phyloP scores from a whole-genome alignment of 2,797 vertebrate species.

The Aldrovandia affinis region DNA sequence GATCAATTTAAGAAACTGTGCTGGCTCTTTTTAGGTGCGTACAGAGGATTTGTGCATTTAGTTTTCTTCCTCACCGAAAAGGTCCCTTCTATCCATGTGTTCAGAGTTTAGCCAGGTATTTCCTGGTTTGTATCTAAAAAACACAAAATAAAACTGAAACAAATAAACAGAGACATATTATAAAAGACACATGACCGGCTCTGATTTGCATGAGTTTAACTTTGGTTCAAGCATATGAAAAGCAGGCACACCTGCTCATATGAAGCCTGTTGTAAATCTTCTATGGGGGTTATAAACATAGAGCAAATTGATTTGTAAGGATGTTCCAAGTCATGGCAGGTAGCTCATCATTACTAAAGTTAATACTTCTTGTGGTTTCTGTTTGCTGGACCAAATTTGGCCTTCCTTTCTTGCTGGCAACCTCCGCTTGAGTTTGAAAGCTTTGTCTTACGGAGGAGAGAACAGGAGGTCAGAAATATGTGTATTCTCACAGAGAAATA shows the following conservation, averaged over 20 bases:
- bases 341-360: constrained; percentile 9
- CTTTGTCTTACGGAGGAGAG: constrained; percentile 23
- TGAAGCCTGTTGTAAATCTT: constrained; percentile 1
- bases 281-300: neutral
- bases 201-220: neutral
- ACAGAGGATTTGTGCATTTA: neutral
- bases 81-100: neutral
- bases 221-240: neutral
- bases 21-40: neutral
- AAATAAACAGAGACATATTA: neutral
- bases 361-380: neutral
- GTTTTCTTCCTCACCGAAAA: neutral
- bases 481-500: constrained; percentile 38
- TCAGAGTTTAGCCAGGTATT: neutral
- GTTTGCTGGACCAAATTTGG: neutral
- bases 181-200: neutral
- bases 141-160: neutral
- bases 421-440: constrained; percentile 17
- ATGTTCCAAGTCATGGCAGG: neutral
- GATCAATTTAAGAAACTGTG: constrained; percentile 16
- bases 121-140: neutral
- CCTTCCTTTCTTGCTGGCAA: constrained; percentile 21
- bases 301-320: neutral
- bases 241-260: neutral
- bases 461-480: constrained; percentile 31